Evolutionary conservation across 2,888 invertebrate genomes (phyloP), one percentile per base, ranked within the genome.

Genomic region (Cheilosia vulpina): DNA sequence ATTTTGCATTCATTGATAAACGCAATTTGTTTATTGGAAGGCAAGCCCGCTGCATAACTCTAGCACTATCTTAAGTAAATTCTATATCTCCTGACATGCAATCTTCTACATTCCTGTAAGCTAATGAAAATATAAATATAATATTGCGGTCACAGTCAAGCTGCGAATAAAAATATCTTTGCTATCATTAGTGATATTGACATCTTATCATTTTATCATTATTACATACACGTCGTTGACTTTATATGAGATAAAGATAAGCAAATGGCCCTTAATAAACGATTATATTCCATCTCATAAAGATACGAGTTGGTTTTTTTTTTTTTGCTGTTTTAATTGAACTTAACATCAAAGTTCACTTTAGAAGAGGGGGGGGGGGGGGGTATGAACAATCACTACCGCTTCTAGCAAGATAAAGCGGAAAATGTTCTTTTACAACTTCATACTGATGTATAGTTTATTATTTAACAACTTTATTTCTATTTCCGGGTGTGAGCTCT

Each of bases 201-300:
- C 53, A 41, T 38, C 17, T 53, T 66, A 66, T 66, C 66, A 24
- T 53, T 66, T 53, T 66, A 66, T 66, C 66, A 24, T 53, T 66
- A 66, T 66, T 66, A 17, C 38, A 53, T 52, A 38, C 19, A n/a
- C 21, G 38, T 6, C 5, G 17, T 41, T 27, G n/a, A 31, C 55
- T 55, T 55, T 34, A 53, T 53, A 34, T 41, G 13, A 43, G 41
- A 38, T 15, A 21, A 24, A 38, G 31, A 38, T 34, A 52, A 34
- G 47, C 27, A 63, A 19, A 31, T 50, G 4, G n/a, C 17, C 27
- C 34, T 50, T 31, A 31, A 65, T 15, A 47, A 65, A 24, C 21
- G 7, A 50, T 34, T 52, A 24, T 41, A 66, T n/a, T 24, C n/a
- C 15, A 21, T 41, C 24, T 27, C 52, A 53, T 66, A 66, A 66